These are phyloP conservation scores for Linyphia triangularis DNA, from an alignment of 2,888 invertebrate genomes.

Conservation along the genomic window DNA sequence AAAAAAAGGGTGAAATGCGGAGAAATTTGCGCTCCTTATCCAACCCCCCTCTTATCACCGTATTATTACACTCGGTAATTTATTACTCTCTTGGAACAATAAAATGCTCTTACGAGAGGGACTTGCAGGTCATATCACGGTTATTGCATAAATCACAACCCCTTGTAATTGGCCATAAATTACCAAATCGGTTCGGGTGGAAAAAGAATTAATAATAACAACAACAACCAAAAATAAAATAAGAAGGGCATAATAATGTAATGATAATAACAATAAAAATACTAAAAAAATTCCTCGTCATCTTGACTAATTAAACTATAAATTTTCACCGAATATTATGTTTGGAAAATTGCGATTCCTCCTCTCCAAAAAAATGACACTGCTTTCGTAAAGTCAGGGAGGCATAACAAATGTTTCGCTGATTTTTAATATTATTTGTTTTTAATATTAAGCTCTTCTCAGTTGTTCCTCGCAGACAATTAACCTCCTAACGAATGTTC, in stretches of 20 bases:
- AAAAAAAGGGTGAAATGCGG: conserved; percentile 72
- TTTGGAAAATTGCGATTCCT: conserved; percentile 43
- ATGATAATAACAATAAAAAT: conserved; percentile 70
- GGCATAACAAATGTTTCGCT: conserved; percentile 71
- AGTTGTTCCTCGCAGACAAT: conserved; percentile 67
- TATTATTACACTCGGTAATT: conserved; percentile 74
- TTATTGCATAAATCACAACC: conserved; percentile 74
- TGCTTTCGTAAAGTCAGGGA: conserved; percentile 69
- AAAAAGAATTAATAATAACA: conserved; percentile 66
- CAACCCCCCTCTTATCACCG: conserved; percentile 68
- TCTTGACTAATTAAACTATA: conserved; percentile 75
- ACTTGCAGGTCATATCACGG: conserved; percentile 71
- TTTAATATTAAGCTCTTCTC: conserved; percentile 70
- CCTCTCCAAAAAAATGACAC: conserved; percentile 1
- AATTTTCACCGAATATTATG: conserved; percentile 72
- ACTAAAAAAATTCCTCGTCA: conserved; percentile 61
- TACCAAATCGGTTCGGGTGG: conserved; percentile 67
- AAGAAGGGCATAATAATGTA: conserved; percentile 55
- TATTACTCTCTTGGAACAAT: conserved; percentile 72
- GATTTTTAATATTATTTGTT: conserved; percentile 75
- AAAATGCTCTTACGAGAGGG: conserved; percentile 72
- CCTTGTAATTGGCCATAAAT: conserved; percentile 74
- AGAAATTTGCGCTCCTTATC: conserved; percentile 41
- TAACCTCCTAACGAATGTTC: conserved; percentile 66
- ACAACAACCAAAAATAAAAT: conserved; percentile 38